A percentile compares a stretch with the other conserved stretches of the same genome.
phyloP scores from a whole-genome alignment of 2,888 invertebrate genomes.

The Germaria angustata region DNA sequence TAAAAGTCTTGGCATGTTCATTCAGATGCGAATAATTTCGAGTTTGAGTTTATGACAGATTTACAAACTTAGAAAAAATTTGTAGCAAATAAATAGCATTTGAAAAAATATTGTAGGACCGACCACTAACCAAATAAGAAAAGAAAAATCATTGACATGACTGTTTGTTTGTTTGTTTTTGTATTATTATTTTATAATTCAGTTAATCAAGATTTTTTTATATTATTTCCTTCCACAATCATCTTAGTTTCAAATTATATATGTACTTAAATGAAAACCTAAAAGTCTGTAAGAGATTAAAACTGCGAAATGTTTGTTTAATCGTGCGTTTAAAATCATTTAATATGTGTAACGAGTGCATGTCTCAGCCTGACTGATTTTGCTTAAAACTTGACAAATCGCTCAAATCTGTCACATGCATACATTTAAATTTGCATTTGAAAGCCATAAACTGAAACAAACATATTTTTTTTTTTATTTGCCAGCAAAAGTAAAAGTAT shows the following conservation, averaged over 20 bases:
- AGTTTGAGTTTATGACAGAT: background rate
- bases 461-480: background rate
- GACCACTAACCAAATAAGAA: background rate
- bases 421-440: constrained; percentile 34
- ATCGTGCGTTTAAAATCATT: constrained; percentile 57
- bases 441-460: background rate
- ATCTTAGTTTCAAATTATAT: constrained; percentile 3
- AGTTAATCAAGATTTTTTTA: background rate
- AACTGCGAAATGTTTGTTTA: constrained; percentile 47
- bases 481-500: background rate
- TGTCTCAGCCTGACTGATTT: constrained; percentile 10
- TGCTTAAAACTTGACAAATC: constrained; percentile 44
- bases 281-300: constrained; percentile 11
- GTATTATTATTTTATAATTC: background rate
- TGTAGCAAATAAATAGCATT: constrained; percentile 3
- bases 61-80: background rate
- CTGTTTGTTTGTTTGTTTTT: background rate
- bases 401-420: constrained; percentile 55
- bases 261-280: constrained; percentile 13
- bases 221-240: background rate
- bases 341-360: constrained; percentile 29
- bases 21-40: constrained; percentile 24
- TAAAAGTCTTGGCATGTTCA: constrained; percentile 2
- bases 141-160: background rate
- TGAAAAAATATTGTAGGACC: background rate